Conservation (phyloP, 2,113 vertebrate species). For the Microtus richardsoni region DNA sequence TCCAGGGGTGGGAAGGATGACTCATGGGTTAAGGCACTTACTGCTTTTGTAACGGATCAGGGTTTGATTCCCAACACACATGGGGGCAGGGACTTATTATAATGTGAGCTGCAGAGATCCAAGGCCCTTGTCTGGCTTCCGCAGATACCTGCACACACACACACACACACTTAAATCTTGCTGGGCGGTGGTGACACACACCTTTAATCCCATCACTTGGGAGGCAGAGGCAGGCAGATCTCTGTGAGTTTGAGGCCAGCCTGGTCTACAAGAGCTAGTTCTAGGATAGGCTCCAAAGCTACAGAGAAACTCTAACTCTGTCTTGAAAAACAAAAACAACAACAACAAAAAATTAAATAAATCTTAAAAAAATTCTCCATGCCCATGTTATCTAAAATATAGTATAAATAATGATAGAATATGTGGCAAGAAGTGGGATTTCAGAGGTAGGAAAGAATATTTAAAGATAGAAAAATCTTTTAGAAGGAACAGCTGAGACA, state of each 20-base stretch:
- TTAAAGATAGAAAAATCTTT: constrained; percentile 10
- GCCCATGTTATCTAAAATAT: constrained; percentile 12
- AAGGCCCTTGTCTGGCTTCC: neutral
- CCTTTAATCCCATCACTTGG: too few relatives aligned
- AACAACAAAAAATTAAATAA: neutral
- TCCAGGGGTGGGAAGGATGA: neutral
- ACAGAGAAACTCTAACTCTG: too few relatives aligned
- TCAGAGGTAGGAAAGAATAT: neutral
- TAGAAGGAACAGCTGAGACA: neutral
- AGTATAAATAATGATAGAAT: constrained; percentile 1
- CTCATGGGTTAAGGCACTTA: neutral
- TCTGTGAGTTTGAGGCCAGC: too few relatives aligned
- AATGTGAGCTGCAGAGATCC: neutral
- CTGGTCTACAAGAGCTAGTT: too few relatives aligned
- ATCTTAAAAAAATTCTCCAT: neutral
- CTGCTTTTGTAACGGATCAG: neutral
- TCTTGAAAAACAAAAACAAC: too few relatives aligned
- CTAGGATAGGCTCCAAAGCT: too few relatives aligned
- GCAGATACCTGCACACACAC: neutral
- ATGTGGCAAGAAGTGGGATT: constrained; percentile 3
- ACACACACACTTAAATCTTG: neutral
- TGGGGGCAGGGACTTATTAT: neutral
- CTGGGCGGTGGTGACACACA: too few relatives aligned
- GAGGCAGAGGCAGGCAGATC: too few relatives aligned
- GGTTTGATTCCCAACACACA: neutral